Evolutionary conservation across 2,113 vertebrate species (phyloP), one percentile per base, ranked within the genome.

Genomic region (Sinocyclocheilus maitianheensis): DNA sequence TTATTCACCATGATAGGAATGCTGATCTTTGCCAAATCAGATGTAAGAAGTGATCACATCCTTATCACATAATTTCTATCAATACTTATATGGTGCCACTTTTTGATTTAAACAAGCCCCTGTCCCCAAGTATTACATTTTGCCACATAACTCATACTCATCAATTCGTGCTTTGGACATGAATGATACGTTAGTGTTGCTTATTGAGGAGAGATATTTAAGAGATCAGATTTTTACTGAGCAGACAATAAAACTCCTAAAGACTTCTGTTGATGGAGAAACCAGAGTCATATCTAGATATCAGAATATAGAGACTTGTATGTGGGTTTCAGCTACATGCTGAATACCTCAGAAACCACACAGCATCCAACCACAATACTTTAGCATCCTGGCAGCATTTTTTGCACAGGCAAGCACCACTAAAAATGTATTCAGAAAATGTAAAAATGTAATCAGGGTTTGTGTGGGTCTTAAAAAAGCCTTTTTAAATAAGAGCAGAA

Each of bases 1-100:
- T 92, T 99, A 76, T 99, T 99, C 88, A 97, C 98, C 12, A 96
- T 97, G 96, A 94, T 98, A 4, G 98, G 96, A 58, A 98, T 99
- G 97, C 90, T 99, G 93, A 94, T 99, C 62, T 99, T 99, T 86
- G 91, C 95, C 40, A 95, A 95, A 58, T 94, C 94, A 55, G 96
- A 97, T 94, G 98, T 99, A 92, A 95, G 67, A 6, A 46, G 4
- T 11, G 3, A 34, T n/a, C 65, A 83, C 69, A 0, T 13, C 14
- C 6, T 72, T 62, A 60, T 84, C 4, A 72, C 71, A 14, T 83
- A 3, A 18, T 34, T 20, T 30, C 14, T 60, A 22, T n/a, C 3
- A 60, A 60, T 60, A 60, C 58, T 34, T 34, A 8, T 3, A 34
- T 34, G 13, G 14, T 13, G 14, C 26, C 26, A 24, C 62, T 63